Conservation (phyloP, 2,888 invertebrate genomes). For the Eudiplozoon nipponicum region DNA sequence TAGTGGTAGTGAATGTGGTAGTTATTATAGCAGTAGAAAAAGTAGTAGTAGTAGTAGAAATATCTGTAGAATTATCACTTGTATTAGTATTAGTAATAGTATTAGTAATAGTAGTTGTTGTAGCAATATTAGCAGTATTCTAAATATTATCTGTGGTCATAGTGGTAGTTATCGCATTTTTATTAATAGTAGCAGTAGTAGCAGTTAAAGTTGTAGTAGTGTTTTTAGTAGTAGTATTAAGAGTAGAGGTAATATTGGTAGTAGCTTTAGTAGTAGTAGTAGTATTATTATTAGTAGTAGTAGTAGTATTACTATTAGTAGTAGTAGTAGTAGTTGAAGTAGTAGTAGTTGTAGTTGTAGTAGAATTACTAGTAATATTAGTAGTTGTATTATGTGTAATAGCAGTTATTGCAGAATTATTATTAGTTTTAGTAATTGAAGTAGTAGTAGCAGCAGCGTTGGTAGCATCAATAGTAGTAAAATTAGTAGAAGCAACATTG, state of each 20-base stretch:
- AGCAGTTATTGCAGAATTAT: not conserved
- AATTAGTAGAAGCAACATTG: not conserved
- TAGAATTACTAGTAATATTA: constrained; percentile 2
- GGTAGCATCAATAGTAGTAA: not conserved
- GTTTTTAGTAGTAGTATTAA: constrained; percentile 4
- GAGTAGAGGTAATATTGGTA: constrained; percentile 4
- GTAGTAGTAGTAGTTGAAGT: constrained; percentile 10
- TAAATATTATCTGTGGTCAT: no score
- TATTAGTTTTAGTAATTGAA: not conserved
- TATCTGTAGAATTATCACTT: no score
- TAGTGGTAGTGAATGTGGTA: no score
- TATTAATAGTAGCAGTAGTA: constrained; percentile 11
- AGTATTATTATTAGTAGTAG: constrained; percentile 6
- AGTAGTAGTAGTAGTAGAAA: no score
- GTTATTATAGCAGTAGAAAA: no score
- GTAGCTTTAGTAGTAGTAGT: constrained; percentile 6
- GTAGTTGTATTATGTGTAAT: not conserved
- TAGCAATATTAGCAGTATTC: no score
- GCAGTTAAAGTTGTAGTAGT: constrained; percentile 10
- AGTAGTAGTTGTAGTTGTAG: constrained; percentile 11
- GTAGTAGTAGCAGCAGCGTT: not conserved
- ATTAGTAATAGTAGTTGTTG: constrained; percentile 10
- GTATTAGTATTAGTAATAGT: constrained; percentile 9
- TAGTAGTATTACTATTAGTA: constrained; percentile 8
- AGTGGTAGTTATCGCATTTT: constrained; percentile 8